These are phyloP conservation scores for Nannobrachium achirus DNA, from an alignment of 2,113 vertebrate genomes.

Conservation along the genomic window DNA sequence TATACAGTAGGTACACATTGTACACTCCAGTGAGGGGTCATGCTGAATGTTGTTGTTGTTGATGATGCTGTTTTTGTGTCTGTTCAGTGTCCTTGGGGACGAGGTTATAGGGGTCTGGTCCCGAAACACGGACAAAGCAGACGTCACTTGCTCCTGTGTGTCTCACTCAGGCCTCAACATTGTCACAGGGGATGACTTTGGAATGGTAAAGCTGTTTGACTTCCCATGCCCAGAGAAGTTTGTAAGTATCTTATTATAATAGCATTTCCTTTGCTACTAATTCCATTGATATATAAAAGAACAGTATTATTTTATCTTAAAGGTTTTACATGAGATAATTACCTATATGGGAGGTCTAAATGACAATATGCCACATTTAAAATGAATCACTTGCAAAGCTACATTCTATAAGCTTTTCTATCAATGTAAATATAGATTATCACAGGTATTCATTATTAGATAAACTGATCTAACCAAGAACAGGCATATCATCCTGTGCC, in stretches of 20 bases:
- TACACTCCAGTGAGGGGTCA: not conserved
- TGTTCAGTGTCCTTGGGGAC: slow-evolving; percentile 89
- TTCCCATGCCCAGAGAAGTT: slow-evolving; percentile 98
- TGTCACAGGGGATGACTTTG: slow-evolving; percentile 96
- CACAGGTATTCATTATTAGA: not conserved
- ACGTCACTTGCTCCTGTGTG: slow-evolving; percentile 95
- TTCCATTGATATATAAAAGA: slow-evolving; percentile 4
- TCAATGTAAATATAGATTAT: not conserved
- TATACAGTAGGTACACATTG: not conserved
- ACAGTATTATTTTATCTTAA: not conserved
- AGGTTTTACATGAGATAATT: not conserved
- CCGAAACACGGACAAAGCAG: slow-evolving; percentile 93
- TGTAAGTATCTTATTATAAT: slow-evolving; percentile 83
- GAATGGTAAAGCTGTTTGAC: slow-evolving; percentile 98
- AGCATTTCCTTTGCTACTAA: slow-evolving; percentile 18
- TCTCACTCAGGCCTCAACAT: slow-evolving; percentile 97
- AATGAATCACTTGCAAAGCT: not conserved
- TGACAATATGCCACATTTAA: not conserved
- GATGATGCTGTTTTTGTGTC: too few relatives aligned
- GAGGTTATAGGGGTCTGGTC: slow-evolving; percentile 98
- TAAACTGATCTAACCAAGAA: too few relatives aligned
- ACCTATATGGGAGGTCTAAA: not conserved
- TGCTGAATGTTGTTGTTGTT: not conserved
- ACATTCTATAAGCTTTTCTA: not conserved
- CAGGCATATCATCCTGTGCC: too few relatives aligned